phyloP scores from a whole-genome alignment of 2,797 vertebrate species.

The Coregonus ussuriensis region DNA sequence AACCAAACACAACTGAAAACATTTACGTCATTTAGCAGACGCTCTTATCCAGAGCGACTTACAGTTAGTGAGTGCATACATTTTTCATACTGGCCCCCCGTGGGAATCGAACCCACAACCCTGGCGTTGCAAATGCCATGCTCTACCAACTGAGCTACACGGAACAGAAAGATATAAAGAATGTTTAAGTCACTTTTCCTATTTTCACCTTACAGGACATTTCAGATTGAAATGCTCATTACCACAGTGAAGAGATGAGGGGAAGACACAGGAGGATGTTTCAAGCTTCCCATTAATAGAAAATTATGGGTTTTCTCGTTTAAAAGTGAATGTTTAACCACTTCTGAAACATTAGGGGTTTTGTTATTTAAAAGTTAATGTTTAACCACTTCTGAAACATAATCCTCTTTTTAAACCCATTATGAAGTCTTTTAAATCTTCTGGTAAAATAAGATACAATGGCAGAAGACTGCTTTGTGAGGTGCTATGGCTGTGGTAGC shows the following conservation, averaged over 20 bases:
- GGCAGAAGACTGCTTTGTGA: not conserved
- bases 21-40: no score
- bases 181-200: not conserved
- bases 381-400: no score
- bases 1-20: not conserved
- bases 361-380: no score
- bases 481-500: not conserved
- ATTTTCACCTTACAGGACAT: no score
- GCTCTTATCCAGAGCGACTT: no score
- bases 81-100: no score
- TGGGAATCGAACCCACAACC: no score
- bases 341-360: not conserved
- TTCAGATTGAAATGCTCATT: conserved; percentile 1
- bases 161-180: not conserved
- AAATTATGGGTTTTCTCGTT: not conserved
- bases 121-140: no score
- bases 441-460: not conserved
- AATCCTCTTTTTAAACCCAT: no score
- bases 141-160: no score
- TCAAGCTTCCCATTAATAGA: not conserved
- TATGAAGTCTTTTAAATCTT: not conserved
- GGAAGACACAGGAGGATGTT: not conserved
- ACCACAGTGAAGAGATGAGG: not conserved
- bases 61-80: no score
- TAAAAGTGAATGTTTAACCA: not conserved